A percentile compares a stretch with the other conserved stretches of the same genome.
phyloP scores from a whole-genome alignment of 2,888 invertebrate species.

The Geophilus truncorum region DNA sequence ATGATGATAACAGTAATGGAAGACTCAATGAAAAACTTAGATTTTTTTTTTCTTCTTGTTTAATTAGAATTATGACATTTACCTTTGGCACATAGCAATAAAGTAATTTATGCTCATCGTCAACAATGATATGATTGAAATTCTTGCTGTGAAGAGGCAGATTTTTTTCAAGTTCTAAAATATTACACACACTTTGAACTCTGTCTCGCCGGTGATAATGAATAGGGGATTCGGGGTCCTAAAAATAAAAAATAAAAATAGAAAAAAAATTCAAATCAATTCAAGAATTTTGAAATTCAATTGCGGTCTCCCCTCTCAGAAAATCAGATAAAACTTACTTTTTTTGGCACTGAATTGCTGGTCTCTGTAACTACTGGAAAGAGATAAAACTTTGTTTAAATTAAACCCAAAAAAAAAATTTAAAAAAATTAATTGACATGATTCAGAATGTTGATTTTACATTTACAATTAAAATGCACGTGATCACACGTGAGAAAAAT shows the following conservation, averaged over 20 bases:
- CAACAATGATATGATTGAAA: conserved; percentile 73
- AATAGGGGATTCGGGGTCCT: neutral
- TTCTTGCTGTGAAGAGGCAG: neutral
- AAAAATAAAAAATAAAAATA: neutral
- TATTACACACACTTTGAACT: neutral
- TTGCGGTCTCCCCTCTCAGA: too few species aligned
- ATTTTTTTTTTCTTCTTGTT: too few species aligned
- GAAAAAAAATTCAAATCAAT: neutral
- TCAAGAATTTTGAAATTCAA: neutral
- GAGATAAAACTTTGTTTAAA: neutral
- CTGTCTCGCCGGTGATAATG: neutral
- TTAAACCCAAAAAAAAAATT: neutral
- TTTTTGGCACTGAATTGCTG: neutral
- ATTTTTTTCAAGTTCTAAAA: neutral
- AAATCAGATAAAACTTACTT: too few species aligned
- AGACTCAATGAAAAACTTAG: too few species aligned
- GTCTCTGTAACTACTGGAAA: neutral
- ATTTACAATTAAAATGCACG: neutral
- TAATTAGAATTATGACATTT: too few species aligned
- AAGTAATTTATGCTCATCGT: conserved; percentile 73
- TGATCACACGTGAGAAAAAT: neutral
- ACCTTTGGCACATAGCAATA: conserved; percentile 95
- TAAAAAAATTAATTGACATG: neutral
- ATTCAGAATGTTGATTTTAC: neutral
- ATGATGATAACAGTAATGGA: too few species aligned